Base-by-base conservation (phyloP, 2,888 invertebrate species). In the Volucella inanis region DNA sequence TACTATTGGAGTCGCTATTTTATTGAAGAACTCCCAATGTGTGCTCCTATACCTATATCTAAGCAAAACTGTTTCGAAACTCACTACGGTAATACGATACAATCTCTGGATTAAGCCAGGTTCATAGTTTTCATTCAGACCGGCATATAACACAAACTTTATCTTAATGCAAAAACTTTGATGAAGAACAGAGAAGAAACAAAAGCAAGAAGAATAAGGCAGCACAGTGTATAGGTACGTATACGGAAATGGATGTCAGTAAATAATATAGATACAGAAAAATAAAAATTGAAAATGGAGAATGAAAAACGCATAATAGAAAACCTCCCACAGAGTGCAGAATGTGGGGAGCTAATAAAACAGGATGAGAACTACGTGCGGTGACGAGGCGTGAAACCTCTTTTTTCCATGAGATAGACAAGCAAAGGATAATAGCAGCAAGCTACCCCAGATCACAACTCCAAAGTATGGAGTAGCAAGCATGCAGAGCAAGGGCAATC, bases 321-420 rank as follows among this genome's bases (percentile, higher is more conserved):
- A 78, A 62, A 39, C 68, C 15, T 12, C 59, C 45, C n/a, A 59
- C 52, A 18, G 65, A 67, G 0, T 31, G 6, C 1, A 67, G 72
- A 65, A 18, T 18, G 18, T 18, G 75, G 79, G 70, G 75, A 80
- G 55, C 79, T 84, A 75, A 75, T 84, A 84, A 84, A 80, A 61
- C 61, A 67, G 65, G 49, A 79, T 70, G 84, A 65, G 65, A 43
- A 31, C 31, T 75, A 84, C 74, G 75, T 84, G 79, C 79, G 55
- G 71, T 76, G 79, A 80, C 79, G 65, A 71, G 79, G 70, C 75
- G 75, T 84, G 49, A 79, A 79, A 62, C 70, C 70, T 50, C 49
- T 75, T 49, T 64, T 78, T 55, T 52, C n/a, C 22, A 18, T n/a
- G 9, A 47, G 3, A 61, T 43, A 82, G 61, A 61, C 15, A 12